Evolutionary conservation across 2,113 vertebrate species (phyloP).

Genomic region (Mesoclemmys tuberculata): DNA sequence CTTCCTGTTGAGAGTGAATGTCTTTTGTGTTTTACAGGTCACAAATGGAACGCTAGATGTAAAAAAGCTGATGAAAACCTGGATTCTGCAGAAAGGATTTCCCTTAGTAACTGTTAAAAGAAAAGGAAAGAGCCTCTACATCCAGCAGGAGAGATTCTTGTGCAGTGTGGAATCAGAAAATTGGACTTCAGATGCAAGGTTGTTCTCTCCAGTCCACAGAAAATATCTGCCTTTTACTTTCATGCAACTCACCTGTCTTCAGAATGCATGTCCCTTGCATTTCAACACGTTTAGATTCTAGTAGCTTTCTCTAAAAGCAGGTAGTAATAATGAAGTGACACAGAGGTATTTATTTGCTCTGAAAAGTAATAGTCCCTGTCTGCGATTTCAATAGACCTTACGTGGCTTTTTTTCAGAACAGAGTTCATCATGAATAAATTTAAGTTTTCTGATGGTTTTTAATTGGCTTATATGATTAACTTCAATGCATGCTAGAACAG

Average conservation of each 20-base stretch:
- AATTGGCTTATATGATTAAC: background rate
- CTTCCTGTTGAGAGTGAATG: background rate
- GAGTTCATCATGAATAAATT: background rate
- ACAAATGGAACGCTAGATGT: slow-evolving; percentile 82
- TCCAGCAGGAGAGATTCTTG: slow-evolving; percentile 90
- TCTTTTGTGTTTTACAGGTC: slow-evolving; percentile 72
- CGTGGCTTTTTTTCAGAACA: background rate
- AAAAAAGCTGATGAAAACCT: slow-evolving; percentile 92
- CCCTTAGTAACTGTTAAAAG: slow-evolving; percentile 90
- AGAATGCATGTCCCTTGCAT: background rate
- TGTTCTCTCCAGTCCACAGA: background rate
- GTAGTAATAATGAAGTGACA: background rate
- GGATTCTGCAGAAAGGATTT: slow-evolving; percentile 94
- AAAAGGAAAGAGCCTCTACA: slow-evolving; percentile 78
- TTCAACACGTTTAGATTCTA: background rate
- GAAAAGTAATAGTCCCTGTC: background rate
- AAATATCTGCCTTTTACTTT: background rate
- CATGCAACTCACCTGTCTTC: background rate
- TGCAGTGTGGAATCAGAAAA: slow-evolving; percentile 78
- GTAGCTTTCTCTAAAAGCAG: background rate
- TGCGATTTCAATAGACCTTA: background rate
- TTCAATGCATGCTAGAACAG: no score
- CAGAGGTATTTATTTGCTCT: background rate
- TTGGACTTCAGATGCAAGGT: slow-evolving; percentile 79
- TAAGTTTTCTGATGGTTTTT: background rate